Evolutionary conservation across 2,113 vertebrate species (phyloP).

Genomic region (Orthonyx spaldingii): DNA sequence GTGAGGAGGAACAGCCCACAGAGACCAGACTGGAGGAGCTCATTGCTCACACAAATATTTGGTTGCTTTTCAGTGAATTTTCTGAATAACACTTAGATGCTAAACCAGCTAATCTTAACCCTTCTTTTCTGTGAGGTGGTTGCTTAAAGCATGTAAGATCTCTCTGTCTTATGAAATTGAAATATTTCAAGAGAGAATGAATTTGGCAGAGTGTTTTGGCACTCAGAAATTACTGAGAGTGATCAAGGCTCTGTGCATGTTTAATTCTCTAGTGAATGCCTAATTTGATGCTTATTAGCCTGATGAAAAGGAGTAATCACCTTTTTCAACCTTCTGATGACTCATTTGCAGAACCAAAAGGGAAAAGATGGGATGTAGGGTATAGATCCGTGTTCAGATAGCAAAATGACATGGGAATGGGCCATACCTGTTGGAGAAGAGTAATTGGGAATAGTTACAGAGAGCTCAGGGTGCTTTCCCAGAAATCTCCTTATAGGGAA

Average conservation of each 20-base stretch:
- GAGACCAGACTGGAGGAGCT: neutral
- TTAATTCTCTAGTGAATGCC: neutral
- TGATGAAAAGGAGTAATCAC: neutral
- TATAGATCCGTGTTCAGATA: neutral
- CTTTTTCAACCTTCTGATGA: neutral
- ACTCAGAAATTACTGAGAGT: neutral
- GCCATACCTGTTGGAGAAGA: neutral
- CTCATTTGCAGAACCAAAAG: neutral
- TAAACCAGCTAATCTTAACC: neutral
- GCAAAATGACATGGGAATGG: neutral
- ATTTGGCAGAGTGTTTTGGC: neutral
- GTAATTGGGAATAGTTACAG: neutral
- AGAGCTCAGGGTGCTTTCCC: neutral
- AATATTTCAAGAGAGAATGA: neutral
- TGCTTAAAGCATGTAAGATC: neutral
- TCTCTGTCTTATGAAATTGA: neutral
- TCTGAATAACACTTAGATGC: neutral
- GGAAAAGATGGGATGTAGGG: neutral
- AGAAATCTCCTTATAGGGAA: neutral
- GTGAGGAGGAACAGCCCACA: neutral
- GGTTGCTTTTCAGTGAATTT: neutral
- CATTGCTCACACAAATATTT: neutral
- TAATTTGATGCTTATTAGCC: slow-evolving; percentile 21
- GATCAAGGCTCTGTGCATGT: neutral
- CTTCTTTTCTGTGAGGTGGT: neutral